Evolutionary conservation across 2,797 vertebrate species (phyloP).

Genomic region (Myotis pilosus): DNA sequence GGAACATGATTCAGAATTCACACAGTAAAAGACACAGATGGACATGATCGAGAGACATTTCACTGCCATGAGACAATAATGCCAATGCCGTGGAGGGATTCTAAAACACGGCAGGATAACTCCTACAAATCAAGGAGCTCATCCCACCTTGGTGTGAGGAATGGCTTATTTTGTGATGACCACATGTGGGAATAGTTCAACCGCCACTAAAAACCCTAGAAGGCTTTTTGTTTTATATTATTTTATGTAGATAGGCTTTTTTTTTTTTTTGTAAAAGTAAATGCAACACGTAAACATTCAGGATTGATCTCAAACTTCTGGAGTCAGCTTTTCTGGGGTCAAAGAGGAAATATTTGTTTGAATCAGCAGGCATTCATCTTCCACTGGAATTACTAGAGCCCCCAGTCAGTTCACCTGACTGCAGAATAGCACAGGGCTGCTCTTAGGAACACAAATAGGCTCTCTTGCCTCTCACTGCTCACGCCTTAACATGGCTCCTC

Average conservation of each 20-base stretch:
- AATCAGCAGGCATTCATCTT: conserved; percentile 15
- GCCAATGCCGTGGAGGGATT: too few relatives aligned
- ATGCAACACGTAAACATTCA: conserved; percentile 51
- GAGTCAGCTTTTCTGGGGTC: conserved; percentile 21
- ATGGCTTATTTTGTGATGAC: conserved; percentile 59
- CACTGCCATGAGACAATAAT: too few relatives aligned
- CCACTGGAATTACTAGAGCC: conserved; percentile 45
- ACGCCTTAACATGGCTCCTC: too few relatives aligned
- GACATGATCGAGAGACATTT: too few relatives aligned
- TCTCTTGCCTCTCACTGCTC: too few relatives aligned
- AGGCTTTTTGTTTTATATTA: neutral
- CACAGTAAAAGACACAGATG: conserved; percentile 43
- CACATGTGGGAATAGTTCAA: conserved; percentile 46
- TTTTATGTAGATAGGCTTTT: neutral
- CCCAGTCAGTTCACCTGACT: neutral
- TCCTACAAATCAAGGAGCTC: neutral
- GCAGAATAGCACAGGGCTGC: neutral
- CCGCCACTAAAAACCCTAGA: conserved; percentile 47
- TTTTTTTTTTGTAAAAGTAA: conserved; percentile 57
- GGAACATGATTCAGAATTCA: conserved; percentile 42
- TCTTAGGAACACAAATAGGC: neutral
- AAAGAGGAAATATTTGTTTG: neutral
- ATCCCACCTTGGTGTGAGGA: conserved; percentile 51
- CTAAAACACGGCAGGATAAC: conserved; percentile 17
- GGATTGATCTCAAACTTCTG: conserved; percentile 46